phyloP scores from a whole-genome alignment of 2,797 vertebrate genomes.

The Siniperca undulata region DNA sequence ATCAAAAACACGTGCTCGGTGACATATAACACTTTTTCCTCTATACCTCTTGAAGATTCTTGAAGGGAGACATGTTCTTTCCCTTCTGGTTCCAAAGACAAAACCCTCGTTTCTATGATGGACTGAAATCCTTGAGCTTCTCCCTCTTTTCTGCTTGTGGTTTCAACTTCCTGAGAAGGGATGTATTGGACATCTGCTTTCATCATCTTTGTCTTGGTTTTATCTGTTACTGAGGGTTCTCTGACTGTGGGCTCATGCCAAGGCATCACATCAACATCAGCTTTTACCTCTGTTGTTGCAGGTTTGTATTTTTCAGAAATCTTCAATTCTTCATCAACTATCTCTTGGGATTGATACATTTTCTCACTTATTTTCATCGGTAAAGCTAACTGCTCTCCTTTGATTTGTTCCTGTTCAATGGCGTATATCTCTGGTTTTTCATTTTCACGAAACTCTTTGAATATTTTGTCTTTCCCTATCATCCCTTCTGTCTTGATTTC shows the following conservation, averaged over 20 bases:
- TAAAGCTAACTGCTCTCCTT: not conserved
- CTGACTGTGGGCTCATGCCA: not conserved
- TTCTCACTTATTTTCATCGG: not conserved
- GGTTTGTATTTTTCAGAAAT: not conserved
- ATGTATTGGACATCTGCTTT: conserved; percentile 15
- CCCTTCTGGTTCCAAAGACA: conserved; percentile 52
- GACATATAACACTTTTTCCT: conserved; percentile 46
- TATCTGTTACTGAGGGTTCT: conserved; percentile 76
- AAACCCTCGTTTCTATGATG: conserved; percentile 28
- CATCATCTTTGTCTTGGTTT: not conserved
- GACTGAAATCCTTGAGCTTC: conserved; percentile 24
- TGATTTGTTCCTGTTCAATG: not conserved
- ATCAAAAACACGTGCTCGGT: conserved; percentile 65
- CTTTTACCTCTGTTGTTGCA: not conserved
- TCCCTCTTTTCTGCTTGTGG: conserved; percentile 22
- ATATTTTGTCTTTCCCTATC: not conserved
- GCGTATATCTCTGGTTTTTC: not conserved
- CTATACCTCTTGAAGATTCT: conserved; percentile 73
- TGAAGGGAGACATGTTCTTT: conserved; percentile 39
- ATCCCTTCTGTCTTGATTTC: not conserved
- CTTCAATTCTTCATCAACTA: not conserved
- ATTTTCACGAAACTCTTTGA: not conserved
- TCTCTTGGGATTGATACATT: not conserved
- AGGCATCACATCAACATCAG: not conserved
- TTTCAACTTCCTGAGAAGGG: conserved; percentile 16